Base-by-base conservation (phyloP, 2,888 invertebrate genomes). In the Caenorhabditis sp. region DNA sequence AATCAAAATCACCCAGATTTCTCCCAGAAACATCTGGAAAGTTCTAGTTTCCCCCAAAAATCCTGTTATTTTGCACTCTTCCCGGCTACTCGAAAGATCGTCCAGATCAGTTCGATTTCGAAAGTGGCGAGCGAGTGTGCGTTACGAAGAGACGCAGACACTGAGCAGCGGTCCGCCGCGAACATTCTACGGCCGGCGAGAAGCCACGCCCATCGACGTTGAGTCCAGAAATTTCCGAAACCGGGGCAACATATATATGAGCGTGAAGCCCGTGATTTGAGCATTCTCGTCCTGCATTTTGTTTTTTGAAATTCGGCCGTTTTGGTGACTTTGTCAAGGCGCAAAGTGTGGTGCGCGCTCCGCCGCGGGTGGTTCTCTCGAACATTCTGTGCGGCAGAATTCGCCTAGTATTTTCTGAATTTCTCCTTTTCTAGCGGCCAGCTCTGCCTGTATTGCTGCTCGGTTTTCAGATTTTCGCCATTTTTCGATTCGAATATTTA, bases 301-400 rank as follows among this genome's bases (percentile, higher is more conserved):
- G 43, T 24, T 15, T 24, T 11, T 32, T 20, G 2, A 37, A 43
- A 50, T 26, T n/a, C 15, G 35, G 4, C 2, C 1, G 13, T 20
- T 30, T 15, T 15, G n/a, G n/a, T n/a, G 39, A 52, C 8, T 27
- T n/a, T n/a, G n/a, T n/a, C n/a, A n/a, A 35, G 41, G 26, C 20
- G 7, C 15, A 50, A 66, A 41, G 15, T 22, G 45, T 59, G 68
- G 78, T 78, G 78, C 50, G 78, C 78, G 78, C 78, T 74, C 78
- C 39, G 39, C 46, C 65, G 35, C 70, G 63, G 48, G 41, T 17
- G 56, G 66, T 46, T n/a, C 9, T 78, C 78, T 39, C 63, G 78
- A 78, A 78, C 65, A 74, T 74, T 78, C 78, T 55, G 17, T 53
- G 78, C 78, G 78, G 26, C 74, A 37, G 68, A 13, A 61, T 71